A percentile compares a stretch with the other conserved stretches of the same genome.
Conservation (phyloP, 2,113 vertebrate genomes). For the Rattus rattus region DNA sequence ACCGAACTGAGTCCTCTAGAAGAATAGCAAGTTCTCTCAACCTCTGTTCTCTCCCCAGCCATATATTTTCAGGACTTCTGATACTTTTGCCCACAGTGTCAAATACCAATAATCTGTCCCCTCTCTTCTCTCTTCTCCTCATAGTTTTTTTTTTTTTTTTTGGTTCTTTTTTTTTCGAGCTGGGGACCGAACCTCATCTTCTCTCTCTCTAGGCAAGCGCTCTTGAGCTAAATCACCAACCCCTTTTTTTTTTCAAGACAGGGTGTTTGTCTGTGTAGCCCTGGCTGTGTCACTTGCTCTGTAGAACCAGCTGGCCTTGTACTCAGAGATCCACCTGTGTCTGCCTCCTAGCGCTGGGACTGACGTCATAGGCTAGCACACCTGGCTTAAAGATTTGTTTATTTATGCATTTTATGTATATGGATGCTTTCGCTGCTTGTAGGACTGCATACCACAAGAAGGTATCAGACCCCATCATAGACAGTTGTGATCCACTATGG, state of each 20-base stretch:
- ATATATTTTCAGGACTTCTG: not conserved
- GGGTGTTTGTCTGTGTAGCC: not conserved
- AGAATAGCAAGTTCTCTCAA: not conserved
- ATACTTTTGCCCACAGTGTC: not conserved
- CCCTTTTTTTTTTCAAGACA: not conserved
- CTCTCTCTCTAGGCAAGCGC: too few species aligned
- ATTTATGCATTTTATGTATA: not conserved
- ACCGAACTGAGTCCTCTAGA: not conserved
- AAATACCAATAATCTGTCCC: not conserved
- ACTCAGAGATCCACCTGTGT: not conserved
- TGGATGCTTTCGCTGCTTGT: not conserved
- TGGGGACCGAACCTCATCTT: too few species aligned
- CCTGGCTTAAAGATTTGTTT: not conserved
- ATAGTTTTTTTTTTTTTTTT: too few species aligned
- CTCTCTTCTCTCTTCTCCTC: not conserved
- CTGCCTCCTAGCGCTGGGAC: not conserved
- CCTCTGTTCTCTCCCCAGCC: not conserved
- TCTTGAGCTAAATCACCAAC: too few species aligned
- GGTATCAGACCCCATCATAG: not conserved
- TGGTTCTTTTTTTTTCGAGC: too few species aligned
- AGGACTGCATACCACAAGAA: not conserved
- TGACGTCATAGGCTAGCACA: not conserved
- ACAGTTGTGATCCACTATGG: not conserved
- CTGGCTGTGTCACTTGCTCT: not conserved
- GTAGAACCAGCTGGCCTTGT: not conserved